phyloP scores from a whole-genome alignment of 2,888 invertebrate genomes.

The Dastarcus helophoroides region DNA sequence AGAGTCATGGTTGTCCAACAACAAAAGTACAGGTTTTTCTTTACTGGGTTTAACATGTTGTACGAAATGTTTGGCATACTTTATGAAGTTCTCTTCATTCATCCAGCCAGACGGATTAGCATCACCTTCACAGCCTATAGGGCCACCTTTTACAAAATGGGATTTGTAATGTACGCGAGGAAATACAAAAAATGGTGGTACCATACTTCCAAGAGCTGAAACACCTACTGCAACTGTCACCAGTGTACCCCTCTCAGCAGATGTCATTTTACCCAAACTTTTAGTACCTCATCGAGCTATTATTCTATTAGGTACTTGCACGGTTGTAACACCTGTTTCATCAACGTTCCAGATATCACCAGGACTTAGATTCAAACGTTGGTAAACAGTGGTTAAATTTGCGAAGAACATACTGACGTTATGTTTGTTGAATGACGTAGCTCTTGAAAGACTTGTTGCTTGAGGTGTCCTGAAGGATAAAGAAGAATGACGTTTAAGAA shows the following conservation, averaged over 20 bases:
- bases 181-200: conserved; percentile 7
- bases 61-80: conserved; percentile 16
- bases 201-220: conserved; percentile 5
- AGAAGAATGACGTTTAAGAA: conserved; percentile 17
- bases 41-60: conserved; percentile 11
- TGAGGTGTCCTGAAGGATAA: conserved; percentile 15
- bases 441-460: conserved; percentile 18
- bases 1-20: conserved; percentile 14
- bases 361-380: conserved; percentile 18
- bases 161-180: no score
- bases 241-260: conserved; percentile 4
- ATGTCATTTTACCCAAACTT: conserved; percentile 19
- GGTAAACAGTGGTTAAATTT: conserved; percentile 18
- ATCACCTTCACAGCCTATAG: conserved; percentile 14
- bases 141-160: conserved; percentile 14
- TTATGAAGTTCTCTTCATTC: conserved; percentile 14
- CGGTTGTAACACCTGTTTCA: conserved; percentile 31
- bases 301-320: conserved; percentile 28
- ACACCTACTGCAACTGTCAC: conserved; percentile 5
- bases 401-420: conserved; percentile 19
- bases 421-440: conserved; percentile 18
- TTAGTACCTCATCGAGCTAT: conserved; percentile 23
- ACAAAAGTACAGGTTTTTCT: conserved; percentile 12
- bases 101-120: conserved; percentile 21
- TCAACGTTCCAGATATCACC: conserved; percentile 31